phyloP scores from a whole-genome alignment of 2,113 vertebrate genomes.

The Dendropsophus ebraccatus region DNA sequence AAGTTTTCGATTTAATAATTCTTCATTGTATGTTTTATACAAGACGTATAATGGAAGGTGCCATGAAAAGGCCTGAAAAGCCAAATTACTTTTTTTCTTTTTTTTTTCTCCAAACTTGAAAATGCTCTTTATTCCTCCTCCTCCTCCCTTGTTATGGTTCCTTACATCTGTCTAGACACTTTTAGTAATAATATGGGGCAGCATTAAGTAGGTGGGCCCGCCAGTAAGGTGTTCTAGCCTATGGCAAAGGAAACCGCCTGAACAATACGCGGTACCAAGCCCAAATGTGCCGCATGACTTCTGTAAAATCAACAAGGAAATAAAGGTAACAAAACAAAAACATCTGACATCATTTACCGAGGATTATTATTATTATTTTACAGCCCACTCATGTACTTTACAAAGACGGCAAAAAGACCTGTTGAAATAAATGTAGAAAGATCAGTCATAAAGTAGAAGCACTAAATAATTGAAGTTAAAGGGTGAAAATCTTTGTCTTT shows the following conservation, averaged over 20 bases:
- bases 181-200: slow-evolving; percentile 18
- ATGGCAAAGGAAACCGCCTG: slow-evolving; percentile 24
- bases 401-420: slow-evolving; percentile 9
- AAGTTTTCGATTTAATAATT: neutral
- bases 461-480: too few species aligned
- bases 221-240: slow-evolving; percentile 5
- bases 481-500: too few species aligned
- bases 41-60: neutral
- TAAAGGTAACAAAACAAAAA: slow-evolving; percentile 23
- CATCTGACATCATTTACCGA: neutral
- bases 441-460: too few species aligned
- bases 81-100: neutral
- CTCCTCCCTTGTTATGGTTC: slow-evolving; percentile 44
- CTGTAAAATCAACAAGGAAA: slow-evolving; percentile 12
- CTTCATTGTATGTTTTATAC: neutral
- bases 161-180: slow-evolving; percentile 51
- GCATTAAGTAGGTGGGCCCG: slow-evolving; percentile 32
- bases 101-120: slow-evolving; percentile 8
- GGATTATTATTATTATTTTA: neutral
- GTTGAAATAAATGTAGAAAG: neutral
- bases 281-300: slow-evolving; percentile 38
- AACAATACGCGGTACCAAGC: slow-evolving; percentile 41
- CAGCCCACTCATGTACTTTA: neutral
- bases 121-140: slow-evolving; percentile 11
- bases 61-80: neutral